Conservation (phyloP, 2,113 vertebrate species). For the Hucho hucho region DNA sequence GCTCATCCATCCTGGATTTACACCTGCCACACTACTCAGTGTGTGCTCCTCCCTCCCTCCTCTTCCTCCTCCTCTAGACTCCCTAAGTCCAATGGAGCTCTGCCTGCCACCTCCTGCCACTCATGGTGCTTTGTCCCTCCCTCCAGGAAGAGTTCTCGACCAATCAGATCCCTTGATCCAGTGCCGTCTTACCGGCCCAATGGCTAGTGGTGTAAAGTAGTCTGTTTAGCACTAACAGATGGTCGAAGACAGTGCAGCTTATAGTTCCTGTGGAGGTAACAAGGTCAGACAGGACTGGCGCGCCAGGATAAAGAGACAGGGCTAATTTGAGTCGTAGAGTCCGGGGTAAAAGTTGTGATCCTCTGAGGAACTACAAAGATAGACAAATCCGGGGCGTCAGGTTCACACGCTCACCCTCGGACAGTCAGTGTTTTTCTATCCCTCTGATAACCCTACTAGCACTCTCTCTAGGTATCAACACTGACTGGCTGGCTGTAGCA, state of each 20-base stretch:
- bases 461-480: background rate
- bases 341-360: slow-evolving; percentile 11
- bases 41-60: background rate
- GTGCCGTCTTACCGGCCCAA: background rate
- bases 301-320: slow-evolving; percentile 14
- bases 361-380: slow-evolving; percentile 13
- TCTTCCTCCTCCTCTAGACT: background rate
- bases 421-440: background rate
- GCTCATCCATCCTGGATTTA: slow-evolving; percentile 48
- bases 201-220: slow-evolving; percentile 18
- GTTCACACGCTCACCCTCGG: slow-evolving; percentile 2
- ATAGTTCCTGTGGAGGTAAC: slow-evolving; percentile 13
- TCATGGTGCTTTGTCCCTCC: slow-evolving; percentile 22
- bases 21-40: slow-evolving; percentile 12
- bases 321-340: background rate
- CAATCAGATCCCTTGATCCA: slow-evolving; percentile 29
- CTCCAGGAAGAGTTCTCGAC: slow-evolving; percentile 17
- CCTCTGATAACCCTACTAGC: no score
- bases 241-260: slow-evolving; percentile 38
- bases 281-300: slow-evolving; percentile 24
- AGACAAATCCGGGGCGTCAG: background rate
- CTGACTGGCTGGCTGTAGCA: background rate
- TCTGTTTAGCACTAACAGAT: slow-evolving; percentile 42
- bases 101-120: slow-evolving; percentile 21
- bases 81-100: slow-evolving; percentile 20